These are phyloP conservation scores for Pygocentrus nattereri DNA, from an alignment of 2,797 vertebrate genomes.

Conservation along the genomic window DNA sequence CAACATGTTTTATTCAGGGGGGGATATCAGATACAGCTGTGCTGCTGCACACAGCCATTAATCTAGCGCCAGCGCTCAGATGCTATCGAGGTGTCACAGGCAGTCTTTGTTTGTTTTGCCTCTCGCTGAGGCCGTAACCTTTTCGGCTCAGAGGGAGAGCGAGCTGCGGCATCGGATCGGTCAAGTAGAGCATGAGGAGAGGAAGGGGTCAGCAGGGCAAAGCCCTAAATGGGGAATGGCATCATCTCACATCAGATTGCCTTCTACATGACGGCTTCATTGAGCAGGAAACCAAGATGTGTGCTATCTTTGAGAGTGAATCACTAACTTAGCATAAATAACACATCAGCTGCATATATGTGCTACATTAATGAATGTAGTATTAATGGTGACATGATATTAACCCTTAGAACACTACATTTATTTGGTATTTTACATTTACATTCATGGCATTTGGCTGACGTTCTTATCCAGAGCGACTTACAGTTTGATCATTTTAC, in stretches of 20 bases:
- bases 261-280: not conserved
- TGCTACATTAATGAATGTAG: not conserved
- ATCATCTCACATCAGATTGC: not conserved
- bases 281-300: not conserved
- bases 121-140: constrained; percentile 11
- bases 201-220: not conserved
- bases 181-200: not conserved
- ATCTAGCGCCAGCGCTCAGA: constrained; percentile 5
- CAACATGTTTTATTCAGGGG: constrained; percentile 30
- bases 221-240: not conserved
- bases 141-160: constrained; percentile 18
- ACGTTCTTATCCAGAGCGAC: no score
- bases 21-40: constrained; percentile 59
- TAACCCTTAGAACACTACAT: no score
- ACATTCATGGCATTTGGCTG: no score
- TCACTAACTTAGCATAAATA: not conserved
- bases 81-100: not conserved
- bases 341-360: not conserved
- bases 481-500: no score
- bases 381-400: no score
- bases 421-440: no score
- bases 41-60: constrained; percentile 9
- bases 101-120: constrained; percentile 30
- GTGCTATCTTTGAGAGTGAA: not conserved
- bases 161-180: not conserved